These are phyloP conservation scores for Drosophila borborema DNA, from an alignment of 2,888 invertebrate species.

Conservation along the genomic window DNA sequence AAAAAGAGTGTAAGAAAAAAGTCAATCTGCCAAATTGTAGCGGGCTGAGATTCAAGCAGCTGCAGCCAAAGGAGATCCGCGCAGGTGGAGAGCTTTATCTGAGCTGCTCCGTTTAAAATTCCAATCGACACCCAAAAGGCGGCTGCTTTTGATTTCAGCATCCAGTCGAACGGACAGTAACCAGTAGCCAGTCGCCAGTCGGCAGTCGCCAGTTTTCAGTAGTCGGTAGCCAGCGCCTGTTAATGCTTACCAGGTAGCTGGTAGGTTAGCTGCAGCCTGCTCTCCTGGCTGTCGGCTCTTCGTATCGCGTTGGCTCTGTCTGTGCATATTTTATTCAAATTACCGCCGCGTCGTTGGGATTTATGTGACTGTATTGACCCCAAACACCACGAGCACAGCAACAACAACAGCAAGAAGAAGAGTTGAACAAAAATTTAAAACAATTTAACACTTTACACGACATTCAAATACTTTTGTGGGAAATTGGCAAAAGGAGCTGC, in stretches of 20 bases:
- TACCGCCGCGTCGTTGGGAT: conserved; percentile 63
- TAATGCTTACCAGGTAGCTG: conserved; percentile 20
- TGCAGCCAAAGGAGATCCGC: not conserved
- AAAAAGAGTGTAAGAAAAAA: not conserved
- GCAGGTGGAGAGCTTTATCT: conserved; percentile 48
- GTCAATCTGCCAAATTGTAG: conserved; percentile 2
- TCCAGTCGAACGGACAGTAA: conserved; percentile 11
- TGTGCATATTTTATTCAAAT: conserved; percentile 78
- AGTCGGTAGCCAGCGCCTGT: conserved; percentile 25
- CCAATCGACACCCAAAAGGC: conserved; percentile 77
- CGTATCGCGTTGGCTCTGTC: conserved; percentile 30
- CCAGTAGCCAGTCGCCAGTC: conserved; percentile 2
- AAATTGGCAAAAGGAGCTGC: conserved; percentile 59
- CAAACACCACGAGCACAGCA: conserved; percentile 19
- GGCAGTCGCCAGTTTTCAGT: not conserved
- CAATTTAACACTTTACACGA: conserved; percentile 81
- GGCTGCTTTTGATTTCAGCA: conserved; percentile 65
- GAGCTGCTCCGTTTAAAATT: conserved; percentile 77
- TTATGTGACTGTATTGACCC: conserved; percentile 66
- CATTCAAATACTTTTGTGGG: conserved; percentile 79
- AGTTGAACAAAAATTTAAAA: conserved; percentile 65
- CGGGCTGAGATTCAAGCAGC: not conserved
- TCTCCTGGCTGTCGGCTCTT: not conserved
- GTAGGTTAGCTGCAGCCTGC: not conserved
- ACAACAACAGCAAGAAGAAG: not conserved